These are phyloP conservation scores for Sardinella longiceps DNA, from an alignment of 2,797 vertebrate genomes.

Conservation along the genomic window DNA sequence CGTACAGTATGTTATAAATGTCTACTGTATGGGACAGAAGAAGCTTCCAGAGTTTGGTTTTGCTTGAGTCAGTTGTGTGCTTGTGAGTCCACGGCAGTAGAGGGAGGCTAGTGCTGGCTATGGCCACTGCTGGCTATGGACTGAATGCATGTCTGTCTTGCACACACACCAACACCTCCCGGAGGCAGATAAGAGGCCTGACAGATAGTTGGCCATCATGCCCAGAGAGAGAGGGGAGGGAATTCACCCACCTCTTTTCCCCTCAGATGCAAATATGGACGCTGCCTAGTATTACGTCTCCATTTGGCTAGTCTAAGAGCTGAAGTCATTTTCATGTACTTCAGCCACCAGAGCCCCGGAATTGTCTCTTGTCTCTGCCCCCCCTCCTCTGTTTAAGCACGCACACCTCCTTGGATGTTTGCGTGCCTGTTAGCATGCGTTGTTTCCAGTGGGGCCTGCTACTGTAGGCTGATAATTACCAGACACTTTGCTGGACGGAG, in stretches of 20 bases:
- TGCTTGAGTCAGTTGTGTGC: background rate
- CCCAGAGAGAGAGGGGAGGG: slow-evolving; percentile 26
- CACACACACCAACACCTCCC: slow-evolving; percentile 44
- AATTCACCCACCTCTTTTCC: slow-evolving; percentile 22
- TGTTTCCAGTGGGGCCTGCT: background rate
- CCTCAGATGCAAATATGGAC: slow-evolving; percentile 24
- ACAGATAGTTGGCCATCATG: slow-evolving; percentile 41
- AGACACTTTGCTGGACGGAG: slow-evolving; percentile 39
- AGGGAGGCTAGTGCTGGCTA: background rate
- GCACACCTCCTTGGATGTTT: background rate
- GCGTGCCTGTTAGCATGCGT: background rate
- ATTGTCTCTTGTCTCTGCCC: background rate
- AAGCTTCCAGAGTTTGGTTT: background rate
- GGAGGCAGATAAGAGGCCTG: slow-evolving; percentile 40
- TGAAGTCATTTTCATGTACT: background rate
- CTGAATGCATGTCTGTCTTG: slow-evolving; percentile 38
- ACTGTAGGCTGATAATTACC: slow-evolving; percentile 40
- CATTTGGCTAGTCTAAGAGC: slow-evolving; percentile 11
- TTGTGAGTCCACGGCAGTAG: background rate
- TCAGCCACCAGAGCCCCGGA: background rate
- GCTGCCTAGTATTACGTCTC: background rate
- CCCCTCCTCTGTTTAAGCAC: background rate
- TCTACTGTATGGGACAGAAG: background rate
- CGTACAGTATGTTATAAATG: background rate
- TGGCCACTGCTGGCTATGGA: background rate